A percentile compares a stretch with the other conserved stretches of the same genome.
Conservation (phyloP, 2,797 vertebrate species). For the Percopsis omiscomaycus region DNA sequence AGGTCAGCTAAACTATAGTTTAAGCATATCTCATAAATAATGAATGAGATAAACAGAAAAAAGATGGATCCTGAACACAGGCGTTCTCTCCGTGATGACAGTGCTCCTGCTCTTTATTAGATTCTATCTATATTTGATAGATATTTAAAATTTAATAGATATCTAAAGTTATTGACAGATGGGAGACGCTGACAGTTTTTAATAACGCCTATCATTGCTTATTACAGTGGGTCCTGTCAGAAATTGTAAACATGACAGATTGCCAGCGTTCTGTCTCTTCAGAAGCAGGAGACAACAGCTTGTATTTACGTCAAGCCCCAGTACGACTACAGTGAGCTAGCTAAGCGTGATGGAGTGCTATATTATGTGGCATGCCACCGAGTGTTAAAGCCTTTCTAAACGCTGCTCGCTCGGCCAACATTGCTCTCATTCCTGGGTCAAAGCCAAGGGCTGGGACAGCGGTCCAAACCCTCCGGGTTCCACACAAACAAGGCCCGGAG, state of each 20-base stretch:
- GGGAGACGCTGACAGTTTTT: too few relatives aligned
- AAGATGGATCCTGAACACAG: slow-evolving; percentile 48
- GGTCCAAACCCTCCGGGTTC: slow-evolving; percentile 11
- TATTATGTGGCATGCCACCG: slow-evolving; percentile 6
- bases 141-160: too few relatives aligned
- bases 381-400: not conserved
- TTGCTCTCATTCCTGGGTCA: slow-evolving; percentile 30
- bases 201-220: too few relatives aligned
- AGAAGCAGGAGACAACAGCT: slow-evolving; percentile 18
- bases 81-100: slow-evolving; percentile 34
- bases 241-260: not conserved
- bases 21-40: slow-evolving; percentile 69
- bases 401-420: slow-evolving; percentile 4
- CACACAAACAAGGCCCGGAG: slow-evolving; percentile 43
- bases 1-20: slow-evolving; percentile 66
- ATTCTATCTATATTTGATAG: too few relatives aligned
- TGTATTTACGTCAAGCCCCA: slow-evolving; percentile 16
- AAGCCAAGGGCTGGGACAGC: slow-evolving; percentile 10
- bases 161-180: too few relatives aligned
- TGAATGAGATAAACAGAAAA: slow-evolving; percentile 58
- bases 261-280: slow-evolving; percentile 2
- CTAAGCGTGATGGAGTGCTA: slow-evolving; percentile 18
- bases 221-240: not conserved
- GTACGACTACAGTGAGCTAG: not conserved
- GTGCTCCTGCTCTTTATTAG: slow-evolving; percentile 11